Percentiles rank a stretch among this genome's conserved stretches.
These are phyloP conservation scores for Aphelinus certus DNA, from an alignment of 1,140 invertebrate species.

Conservation along the genomic window DNA sequence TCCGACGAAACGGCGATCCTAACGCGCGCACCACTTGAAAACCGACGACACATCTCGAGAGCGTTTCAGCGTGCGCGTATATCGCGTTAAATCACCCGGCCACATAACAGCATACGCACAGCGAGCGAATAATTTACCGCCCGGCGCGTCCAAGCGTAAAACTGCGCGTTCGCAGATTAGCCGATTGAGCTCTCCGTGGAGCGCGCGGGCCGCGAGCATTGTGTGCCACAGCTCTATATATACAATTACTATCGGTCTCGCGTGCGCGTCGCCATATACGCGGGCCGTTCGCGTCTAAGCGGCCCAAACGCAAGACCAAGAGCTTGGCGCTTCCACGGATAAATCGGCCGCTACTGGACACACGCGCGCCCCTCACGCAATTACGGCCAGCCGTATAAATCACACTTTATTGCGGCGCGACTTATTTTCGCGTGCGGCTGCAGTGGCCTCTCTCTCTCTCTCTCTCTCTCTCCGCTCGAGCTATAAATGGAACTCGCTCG, in stretches of 20 bases:
- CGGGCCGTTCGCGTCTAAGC: not conserved
- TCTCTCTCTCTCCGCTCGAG: not conserved
- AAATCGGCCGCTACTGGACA: conserved; percentile 41
- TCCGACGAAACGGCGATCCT: too few relatives aligned
- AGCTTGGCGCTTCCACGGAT: conserved; percentile 29
- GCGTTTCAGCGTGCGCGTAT: too few relatives aligned
- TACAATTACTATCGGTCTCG: too few relatives aligned
- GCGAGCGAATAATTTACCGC: too few relatives aligned
- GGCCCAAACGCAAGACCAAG: not conserved
- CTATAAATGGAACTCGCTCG: conserved; percentile 35
- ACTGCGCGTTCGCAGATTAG: not conserved
- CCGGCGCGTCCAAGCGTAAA: not conserved
- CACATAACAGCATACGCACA: too few relatives aligned
- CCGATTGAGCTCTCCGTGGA: not conserved
- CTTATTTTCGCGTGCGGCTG: conserved; percentile 40
- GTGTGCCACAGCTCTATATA: too few relatives aligned
- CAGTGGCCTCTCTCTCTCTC: too few relatives aligned
- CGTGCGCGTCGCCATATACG: not conserved
- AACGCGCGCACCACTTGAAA: too few relatives aligned
- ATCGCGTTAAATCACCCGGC: too few relatives aligned
- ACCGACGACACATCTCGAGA: too few relatives aligned
- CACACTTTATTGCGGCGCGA: conserved; percentile 53
- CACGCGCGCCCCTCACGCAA: conserved; percentile 13
- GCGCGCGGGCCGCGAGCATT: not conserved
- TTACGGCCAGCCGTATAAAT: conserved; percentile 53